phyloP scores from a whole-genome alignment of 2,113 vertebrate species.

The Cranoglanis bouderius region DNA sequence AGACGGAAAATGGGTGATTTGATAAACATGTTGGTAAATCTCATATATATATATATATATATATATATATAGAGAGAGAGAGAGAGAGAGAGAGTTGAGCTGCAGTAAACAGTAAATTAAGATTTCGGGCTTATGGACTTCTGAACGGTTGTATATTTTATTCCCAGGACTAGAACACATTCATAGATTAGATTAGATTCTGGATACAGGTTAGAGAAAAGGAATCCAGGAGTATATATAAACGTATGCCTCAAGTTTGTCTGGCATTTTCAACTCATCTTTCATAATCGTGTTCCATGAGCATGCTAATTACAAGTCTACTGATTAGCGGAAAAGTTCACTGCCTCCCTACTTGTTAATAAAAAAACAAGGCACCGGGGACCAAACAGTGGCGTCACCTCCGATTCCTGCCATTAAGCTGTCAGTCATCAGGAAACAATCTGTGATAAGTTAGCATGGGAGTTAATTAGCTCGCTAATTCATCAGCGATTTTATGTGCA shows the following conservation, averaged over 20 bases:
- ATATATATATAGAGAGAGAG: too few species aligned
- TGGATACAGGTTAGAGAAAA: neutral
- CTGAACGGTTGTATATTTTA: neutral
- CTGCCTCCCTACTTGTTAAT: neutral
- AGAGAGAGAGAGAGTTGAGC: too few species aligned
- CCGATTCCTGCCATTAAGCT: neutral
- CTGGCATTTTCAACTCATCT: neutral
- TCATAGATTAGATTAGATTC: neutral
- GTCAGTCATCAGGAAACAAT: constrained; percentile 23
- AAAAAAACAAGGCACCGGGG: neutral
- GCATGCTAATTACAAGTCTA: constrained; percentile 1
- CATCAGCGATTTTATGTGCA: neutral
- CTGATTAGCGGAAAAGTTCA: constrained; percentile 34
- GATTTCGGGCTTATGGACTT: neutral
- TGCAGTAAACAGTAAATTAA: neutral
- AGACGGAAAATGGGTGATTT: neutral
- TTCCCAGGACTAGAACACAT: neutral
- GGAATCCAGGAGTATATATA: neutral
- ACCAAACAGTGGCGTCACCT: neutral
- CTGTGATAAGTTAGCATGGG: neutral
- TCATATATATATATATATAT: neutral
- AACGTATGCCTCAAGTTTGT: neutral
- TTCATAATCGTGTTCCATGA: neutral
- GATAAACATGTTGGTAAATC: neutral
- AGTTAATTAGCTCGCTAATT: constrained; percentile 18